Evolutionary conservation across 2,797 vertebrate species (phyloP).

Genomic region (Cossypha caffra): DNA sequence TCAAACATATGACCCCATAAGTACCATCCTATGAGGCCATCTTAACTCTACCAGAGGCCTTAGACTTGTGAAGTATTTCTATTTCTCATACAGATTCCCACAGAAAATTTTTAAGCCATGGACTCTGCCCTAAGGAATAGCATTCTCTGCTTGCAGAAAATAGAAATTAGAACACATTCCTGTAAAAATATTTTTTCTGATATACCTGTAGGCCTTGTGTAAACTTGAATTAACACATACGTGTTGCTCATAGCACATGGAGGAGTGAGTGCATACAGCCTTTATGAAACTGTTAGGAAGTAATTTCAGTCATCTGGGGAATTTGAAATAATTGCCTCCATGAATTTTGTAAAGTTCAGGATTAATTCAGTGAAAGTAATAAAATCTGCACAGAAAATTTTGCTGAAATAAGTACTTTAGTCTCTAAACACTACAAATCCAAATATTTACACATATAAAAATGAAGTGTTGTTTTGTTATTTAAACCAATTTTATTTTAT

Average conservation of each 20-base stretch:
- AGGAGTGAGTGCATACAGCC: no score
- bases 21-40: accelerated
- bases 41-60: background rate
- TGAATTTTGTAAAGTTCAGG: background rate
- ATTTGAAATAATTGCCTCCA: background rate
- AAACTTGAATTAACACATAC: background rate
- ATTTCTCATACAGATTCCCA: background rate
- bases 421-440: background rate
- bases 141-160: background rate
- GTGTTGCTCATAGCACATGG: background rate
- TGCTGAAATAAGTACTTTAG: background rate
- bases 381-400: background rate
- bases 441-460: background rate
- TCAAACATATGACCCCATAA: background rate
- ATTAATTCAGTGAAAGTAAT: background rate
- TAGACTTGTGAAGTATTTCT: background rate
- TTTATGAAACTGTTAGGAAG: background rate
- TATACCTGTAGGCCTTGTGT: background rate
- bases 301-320: background rate
- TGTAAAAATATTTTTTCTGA: background rate
- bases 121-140: background rate
- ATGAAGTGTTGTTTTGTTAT: background rate
- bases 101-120: background rate
- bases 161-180: background rate
- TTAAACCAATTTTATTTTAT: background rate